phyloP scores from a whole-genome alignment of 2,888 invertebrate genomes.

The Peribatodes rhomboidaria region DNA sequence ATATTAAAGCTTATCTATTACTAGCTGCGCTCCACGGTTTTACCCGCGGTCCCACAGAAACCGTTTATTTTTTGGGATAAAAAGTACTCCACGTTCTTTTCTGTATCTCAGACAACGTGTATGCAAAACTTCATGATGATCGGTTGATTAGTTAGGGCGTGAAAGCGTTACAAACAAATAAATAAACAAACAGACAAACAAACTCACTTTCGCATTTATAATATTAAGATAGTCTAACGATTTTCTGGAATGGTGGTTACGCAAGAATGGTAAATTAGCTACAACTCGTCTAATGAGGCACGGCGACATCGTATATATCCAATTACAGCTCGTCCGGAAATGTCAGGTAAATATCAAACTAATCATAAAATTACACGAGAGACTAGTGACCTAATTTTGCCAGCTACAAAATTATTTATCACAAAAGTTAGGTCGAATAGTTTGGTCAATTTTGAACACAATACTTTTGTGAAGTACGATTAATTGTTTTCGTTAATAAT shows the following conservation, averaged over 20 bases:
- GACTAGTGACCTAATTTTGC: slow-evolving; percentile 14
- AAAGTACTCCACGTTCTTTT: too few relatives aligned
- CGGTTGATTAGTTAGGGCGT: too few relatives aligned
- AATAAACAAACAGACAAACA: too few relatives aligned
- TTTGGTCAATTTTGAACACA: not conserved
- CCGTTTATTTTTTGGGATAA: too few relatives aligned
- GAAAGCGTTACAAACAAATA: too few relatives aligned
- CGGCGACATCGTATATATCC: not conserved
- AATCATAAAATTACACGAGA: slow-evolving; percentile 32
- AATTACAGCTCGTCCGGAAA: slow-evolving; percentile 26
- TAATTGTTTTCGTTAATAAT: not conserved
- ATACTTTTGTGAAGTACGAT: not conserved
- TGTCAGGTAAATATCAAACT: slow-evolving; percentile 38
- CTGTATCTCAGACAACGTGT: too few relatives aligned
- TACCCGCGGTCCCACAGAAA: too few relatives aligned
- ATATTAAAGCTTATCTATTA: too few relatives aligned
- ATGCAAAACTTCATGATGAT: too few relatives aligned
- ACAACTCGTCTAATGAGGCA: slow-evolving; percentile 2
- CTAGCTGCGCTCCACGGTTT: too few relatives aligned
- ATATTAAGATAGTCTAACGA: too few relatives aligned
- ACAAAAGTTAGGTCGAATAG: not conserved
- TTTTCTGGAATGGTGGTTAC: not conserved
- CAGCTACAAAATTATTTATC: not conserved
- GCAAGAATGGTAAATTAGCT: not conserved
- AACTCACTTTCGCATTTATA: too few relatives aligned